Conservation (phyloP, 1,140 invertebrate species). For the Charaxes varanes region DNA sequence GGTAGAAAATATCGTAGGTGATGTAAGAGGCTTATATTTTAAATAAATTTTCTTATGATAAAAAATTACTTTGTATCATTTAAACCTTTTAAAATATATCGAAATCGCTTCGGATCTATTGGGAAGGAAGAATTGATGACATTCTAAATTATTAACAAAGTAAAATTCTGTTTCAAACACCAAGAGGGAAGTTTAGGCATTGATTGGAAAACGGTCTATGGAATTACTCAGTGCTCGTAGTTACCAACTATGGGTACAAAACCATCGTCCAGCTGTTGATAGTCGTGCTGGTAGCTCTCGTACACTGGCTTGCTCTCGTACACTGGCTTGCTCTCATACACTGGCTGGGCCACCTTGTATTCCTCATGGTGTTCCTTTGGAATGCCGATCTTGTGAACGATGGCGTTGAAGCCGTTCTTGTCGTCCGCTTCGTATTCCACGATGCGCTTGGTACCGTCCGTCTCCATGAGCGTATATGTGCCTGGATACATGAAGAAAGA, state of each 20-base stretch:
- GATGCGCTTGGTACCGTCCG: conserved; percentile 76
- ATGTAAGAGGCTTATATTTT: no score
- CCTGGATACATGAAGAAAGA: no score
- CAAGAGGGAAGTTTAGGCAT: no score
- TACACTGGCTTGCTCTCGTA: conserved; percentile 29
- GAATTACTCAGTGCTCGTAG: conserved; percentile 41
- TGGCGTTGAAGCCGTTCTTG: conserved; percentile 77
- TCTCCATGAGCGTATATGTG: conserved; percentile 74
- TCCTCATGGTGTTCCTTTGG: conserved; percentile 43
- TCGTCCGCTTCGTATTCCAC: conserved; percentile 77
- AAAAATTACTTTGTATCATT: no score
- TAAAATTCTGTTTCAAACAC: no score
- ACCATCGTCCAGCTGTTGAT: conserved; percentile 38
- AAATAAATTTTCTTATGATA: no score
- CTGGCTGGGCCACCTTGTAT: conserved; percentile 31
- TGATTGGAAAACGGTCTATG: no score
- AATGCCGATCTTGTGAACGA: conserved; percentile 74
- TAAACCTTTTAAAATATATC: no score
- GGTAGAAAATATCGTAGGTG: no score
- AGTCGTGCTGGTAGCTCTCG: conserved; percentile 39
- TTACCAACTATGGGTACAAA: conserved; percentile 36
- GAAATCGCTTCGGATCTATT: no score
- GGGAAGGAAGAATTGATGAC: no score
- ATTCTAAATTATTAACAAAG: no score
- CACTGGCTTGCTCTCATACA: conserved; percentile 35